Conservation (phyloP, 2,113 vertebrate species). For the Rhinoderma darwinii region DNA sequence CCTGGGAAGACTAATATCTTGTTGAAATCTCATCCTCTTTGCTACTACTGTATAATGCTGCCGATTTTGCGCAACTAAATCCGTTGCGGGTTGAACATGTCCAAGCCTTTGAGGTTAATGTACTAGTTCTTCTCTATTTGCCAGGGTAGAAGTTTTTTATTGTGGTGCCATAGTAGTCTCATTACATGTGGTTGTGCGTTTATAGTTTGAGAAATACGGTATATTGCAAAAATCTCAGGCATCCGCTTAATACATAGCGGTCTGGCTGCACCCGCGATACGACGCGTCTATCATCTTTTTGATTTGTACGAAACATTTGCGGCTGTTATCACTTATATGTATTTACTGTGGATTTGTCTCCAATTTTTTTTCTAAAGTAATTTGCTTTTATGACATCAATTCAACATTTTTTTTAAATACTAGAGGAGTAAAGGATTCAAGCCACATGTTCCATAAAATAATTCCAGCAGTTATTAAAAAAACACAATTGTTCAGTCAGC, state of each 20-base stretch:
- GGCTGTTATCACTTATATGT: conserved; percentile 12
- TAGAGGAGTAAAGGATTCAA: conserved; percentile 62
- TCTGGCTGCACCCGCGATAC: not conserved
- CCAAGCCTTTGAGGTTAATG: too few relatives aligned
- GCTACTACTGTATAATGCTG: too few relatives aligned
- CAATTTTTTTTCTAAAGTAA: not conserved
- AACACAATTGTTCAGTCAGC: conserved; percentile 72
- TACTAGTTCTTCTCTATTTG: too few relatives aligned
- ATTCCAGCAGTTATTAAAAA: conserved; percentile 77
- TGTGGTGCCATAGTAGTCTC: too few relatives aligned
- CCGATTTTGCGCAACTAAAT: too few relatives aligned
- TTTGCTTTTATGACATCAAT: too few relatives aligned
- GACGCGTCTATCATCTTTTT: not conserved
- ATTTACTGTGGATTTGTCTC: not conserved
- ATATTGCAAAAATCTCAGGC: not conserved
- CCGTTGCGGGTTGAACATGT: too few relatives aligned
- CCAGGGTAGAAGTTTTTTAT: too few relatives aligned
- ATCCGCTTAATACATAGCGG: not conserved
- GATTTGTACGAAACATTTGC: not conserved
- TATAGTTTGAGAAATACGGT: not conserved
- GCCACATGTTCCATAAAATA: conserved; percentile 82
- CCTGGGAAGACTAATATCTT: too few relatives aligned
- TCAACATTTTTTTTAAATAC: not conserved
- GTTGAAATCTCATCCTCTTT: too few relatives aligned
- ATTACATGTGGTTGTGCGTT: not conserved